These are phyloP conservation scores for Elephantulus edwardii DNA, from an alignment of 2,113 vertebrate genomes.

Conservation along the genomic window DNA sequence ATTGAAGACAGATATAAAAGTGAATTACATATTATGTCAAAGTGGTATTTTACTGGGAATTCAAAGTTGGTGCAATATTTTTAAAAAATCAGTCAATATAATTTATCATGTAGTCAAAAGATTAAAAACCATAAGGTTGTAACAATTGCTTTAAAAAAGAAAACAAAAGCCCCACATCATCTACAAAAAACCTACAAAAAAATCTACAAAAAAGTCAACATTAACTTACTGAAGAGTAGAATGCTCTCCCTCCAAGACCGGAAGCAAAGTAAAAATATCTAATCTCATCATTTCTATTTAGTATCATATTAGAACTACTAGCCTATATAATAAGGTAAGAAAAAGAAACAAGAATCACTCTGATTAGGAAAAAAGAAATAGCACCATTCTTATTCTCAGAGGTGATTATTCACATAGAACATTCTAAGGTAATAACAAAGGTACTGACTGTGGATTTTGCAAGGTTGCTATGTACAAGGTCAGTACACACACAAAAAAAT, in stretches of 20 bases:
- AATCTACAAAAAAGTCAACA: neutral
- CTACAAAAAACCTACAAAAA: neutral
- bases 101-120: neutral
- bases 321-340: neutral
- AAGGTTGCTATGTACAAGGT: neutral
- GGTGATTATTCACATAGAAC: neutral
- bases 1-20: neutral
- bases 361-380: neutral
- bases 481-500: neutral
- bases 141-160: neutral
- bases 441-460: neutral
- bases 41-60: neutral
- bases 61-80: neutral
- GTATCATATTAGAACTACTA: neutral
- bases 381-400: neutral
- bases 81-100: conserved; percentile 8
- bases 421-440: neutral
- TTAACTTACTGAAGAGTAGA: neutral
- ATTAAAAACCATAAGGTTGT: neutral
- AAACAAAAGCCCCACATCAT: neutral
- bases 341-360: neutral
- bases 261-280: neutral
- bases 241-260: neutral
- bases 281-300: neutral
- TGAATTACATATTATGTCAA: neutral